Evolutionary conservation across 2,113 vertebrate genomes (phyloP).

Genomic region (Amphiprion percula): DNA sequence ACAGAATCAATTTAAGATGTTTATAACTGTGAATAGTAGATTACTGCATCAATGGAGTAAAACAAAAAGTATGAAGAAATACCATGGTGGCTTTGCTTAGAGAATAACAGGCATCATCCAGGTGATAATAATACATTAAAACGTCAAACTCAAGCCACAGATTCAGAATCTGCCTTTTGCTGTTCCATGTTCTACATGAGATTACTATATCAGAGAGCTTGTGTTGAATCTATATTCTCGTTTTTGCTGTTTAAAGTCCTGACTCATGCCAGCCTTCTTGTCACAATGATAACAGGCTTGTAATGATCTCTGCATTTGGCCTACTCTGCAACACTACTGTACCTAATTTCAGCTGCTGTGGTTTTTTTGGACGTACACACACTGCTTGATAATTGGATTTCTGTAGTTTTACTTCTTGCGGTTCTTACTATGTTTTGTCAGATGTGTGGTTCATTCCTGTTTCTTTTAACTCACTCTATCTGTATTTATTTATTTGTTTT

Average conservation of each 20-base stretch:
- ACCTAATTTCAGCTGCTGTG: conserved; percentile 4
- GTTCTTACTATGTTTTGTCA: conserved; percentile 1
- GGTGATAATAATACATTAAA: too few species aligned
- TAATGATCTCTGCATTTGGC: not conserved
- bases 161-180: too few species aligned
- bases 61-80: too few species aligned
- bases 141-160: too few species aligned
- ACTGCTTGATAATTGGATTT: not conserved
- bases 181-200: too few species aligned
- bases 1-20: too few species aligned
- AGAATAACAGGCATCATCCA: too few species aligned
- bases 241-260: not conserved
- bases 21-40: too few species aligned
- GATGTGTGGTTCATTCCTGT: not conserved
- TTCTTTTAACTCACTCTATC: not conserved
- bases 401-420: not conserved
- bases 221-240: not conserved
- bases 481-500: not conserved
- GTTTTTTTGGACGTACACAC: not conserved
- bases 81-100: too few species aligned
- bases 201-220: too few species aligned
- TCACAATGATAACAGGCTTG: not conserved
- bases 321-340: not conserved
- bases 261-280: not conserved
- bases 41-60: too few species aligned